Base-by-base conservation (phyloP, 2,888 invertebrate genomes). In the Orchestes rusci region DNA sequence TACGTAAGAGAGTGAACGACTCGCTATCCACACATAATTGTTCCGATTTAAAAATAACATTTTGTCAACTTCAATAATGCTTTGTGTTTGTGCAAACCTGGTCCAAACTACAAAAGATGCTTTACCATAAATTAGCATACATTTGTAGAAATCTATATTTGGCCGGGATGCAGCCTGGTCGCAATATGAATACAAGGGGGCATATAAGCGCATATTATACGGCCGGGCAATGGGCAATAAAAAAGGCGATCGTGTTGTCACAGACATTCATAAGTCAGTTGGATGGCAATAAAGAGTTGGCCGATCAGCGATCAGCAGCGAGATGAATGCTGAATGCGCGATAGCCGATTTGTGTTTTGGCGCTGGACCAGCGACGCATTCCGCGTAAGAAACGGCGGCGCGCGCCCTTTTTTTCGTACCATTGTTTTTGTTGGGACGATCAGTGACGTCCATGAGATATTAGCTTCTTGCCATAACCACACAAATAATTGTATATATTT, bases 341-440 rank as follows among this genome's bases (percentile, higher is more conserved):
- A 59, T 58, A 57, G 40, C 36, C 64, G 64, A 67, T 67, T 66
- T 66, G 66, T 66, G 66, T 66, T 66, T 67, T 67, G 64, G 65
- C 67, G 67, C 66, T 65, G 63, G 54, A 37, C 57, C 57, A 60
- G 64, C 64, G 63, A 64, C 63, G 66, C 64, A 63, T 65, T 65
- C 65, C 63, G 48, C 43, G 48, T 39, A 43, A 40, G 48, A 36
- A 37, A 35, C 30, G 39, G 40, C 43, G 40, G 48, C 48, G 58
- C 62, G 62, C 64, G 63, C 55, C 59, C 57, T 53, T 52, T 54
- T 53, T 55, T 58, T 54, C 42, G 48, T 45, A 51, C 53, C 39
- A 52, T 34, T 28, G 10, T 23, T 23, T 23, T 30, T 30, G 5
- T 30, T 30, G 4, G 12, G 12, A 30, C n/a, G n/a, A n/a, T n/a